Conservation (phyloP, 2,113 vertebrate genomes). For the Arizona elegans region DNA sequence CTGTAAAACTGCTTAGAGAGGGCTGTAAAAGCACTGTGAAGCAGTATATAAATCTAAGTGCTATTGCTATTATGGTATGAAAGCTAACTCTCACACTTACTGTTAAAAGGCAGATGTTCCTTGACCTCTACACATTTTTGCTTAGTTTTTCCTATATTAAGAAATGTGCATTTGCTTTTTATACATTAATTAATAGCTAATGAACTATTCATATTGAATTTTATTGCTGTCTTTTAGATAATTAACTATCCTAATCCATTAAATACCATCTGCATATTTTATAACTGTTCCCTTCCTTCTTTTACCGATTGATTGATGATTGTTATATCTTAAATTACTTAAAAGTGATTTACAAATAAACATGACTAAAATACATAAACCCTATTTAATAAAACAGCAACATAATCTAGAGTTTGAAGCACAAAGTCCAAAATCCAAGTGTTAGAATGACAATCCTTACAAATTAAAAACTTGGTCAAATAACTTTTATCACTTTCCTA, state of each 20-base stretch:
- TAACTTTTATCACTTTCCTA: not conserved
- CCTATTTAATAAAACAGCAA: not conserved
- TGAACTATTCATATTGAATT: not conserved
- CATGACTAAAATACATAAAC: not conserved
- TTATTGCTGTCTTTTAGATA: not conserved
- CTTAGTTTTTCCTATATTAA: not conserved
- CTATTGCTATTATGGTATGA: not conserved
- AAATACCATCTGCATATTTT: not conserved
- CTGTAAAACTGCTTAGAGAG: no score
- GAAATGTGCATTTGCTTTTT: not conserved
- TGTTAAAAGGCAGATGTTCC: not conserved
- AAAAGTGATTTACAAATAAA: not conserved
- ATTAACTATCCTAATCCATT: not conserved
- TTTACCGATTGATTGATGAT: not conserved
- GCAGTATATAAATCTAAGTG: no score
- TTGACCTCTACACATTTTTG: not conserved
- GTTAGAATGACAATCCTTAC: not conserved
- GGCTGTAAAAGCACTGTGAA: no score
- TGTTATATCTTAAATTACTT: not conserved
- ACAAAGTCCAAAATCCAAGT: not conserved
- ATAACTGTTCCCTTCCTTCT: not conserved
- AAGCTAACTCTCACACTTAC: not conserved
- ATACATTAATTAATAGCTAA: not conserved
- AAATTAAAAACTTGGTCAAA: not conserved
- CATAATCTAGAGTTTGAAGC: not conserved